These are phyloP conservation scores for Pheosia gnoma DNA, from an alignment of 2,888 invertebrate genomes.

Conservation along the genomic window DNA sequence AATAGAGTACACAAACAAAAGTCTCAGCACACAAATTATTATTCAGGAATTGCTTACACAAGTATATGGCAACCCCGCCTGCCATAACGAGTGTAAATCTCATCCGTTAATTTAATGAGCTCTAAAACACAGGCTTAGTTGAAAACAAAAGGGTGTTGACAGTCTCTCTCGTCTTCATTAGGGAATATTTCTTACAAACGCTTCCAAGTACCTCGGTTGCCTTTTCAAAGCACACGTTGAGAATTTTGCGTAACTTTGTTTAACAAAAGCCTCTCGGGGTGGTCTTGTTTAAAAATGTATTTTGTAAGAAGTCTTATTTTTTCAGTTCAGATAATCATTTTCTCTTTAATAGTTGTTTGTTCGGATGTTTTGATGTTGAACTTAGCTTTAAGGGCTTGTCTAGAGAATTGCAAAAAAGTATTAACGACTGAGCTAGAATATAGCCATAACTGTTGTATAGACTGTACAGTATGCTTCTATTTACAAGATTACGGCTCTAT, in stretches of 20 bases:
- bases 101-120: slow-evolving; percentile 77
- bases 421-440: no score
- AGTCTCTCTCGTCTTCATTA: slow-evolving; percentile 65
- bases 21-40: no score
- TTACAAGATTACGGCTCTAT: no score
- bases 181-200: slow-evolving; percentile 40
- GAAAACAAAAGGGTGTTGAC: slow-evolving; percentile 70
- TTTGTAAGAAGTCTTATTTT: background rate
- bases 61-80: slow-evolving; percentile 44
- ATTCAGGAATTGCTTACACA: no score
- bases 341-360: background rate
- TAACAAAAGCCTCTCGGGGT: slow-evolving; percentile 28
- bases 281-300: slow-evolving; percentile 1
- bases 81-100: slow-evolving; percentile 67
- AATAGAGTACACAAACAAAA: no score
- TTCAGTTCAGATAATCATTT: background rate
- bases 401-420: no score
- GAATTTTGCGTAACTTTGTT: slow-evolving; percentile 35
- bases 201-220: slow-evolving; percentile 28
- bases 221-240: slow-evolving; percentile 40
- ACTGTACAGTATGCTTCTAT: no score
- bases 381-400: background rate
- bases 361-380: background rate
- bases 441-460: no score
- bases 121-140: slow-evolving; percentile 72